Evolutionary conservation across 1,140 invertebrate genomes (phyloP).

Genomic region (Spodoptera frugiperda): DNA sequence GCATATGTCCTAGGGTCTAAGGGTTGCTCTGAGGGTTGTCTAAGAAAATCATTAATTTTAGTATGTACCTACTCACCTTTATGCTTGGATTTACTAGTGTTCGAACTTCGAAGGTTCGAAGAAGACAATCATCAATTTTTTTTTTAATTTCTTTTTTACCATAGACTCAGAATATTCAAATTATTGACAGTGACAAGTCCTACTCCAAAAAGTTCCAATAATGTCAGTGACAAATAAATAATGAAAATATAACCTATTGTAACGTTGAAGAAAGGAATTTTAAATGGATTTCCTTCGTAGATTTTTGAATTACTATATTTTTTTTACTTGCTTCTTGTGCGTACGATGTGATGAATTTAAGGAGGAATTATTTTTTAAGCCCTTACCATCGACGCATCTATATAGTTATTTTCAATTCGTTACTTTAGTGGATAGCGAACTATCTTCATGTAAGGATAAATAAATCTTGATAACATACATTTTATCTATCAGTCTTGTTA

Average conservation of each 20-base stretch:
- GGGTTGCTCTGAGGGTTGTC: too few species aligned
- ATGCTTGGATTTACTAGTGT: too few species aligned
- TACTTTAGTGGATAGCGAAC: constrained; percentile 89
- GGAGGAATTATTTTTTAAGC: constrained; percentile 94
- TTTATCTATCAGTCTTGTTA: neutral
- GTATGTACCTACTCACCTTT: too few species aligned
- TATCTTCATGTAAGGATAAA: constrained; percentile 71
- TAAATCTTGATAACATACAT: constrained; percentile 35
- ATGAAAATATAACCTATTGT: constrained; percentile 13
- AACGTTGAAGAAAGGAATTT: neutral
- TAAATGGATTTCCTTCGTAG: constrained; percentile 28
- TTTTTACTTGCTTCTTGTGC: constrained; percentile 44
- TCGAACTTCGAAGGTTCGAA: too few species aligned
- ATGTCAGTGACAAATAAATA: constrained; percentile 1
- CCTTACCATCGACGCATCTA: constrained; percentile 91
- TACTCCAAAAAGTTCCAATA: too few species aligned
- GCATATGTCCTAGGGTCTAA: too few species aligned
- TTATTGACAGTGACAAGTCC: too few species aligned
- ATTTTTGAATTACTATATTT: constrained; percentile 34
- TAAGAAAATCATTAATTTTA: too few species aligned
- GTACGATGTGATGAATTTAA: constrained; percentile 89
- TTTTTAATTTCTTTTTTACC: too few species aligned
- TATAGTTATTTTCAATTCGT: constrained; percentile 95
- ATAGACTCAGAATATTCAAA: too few species aligned
- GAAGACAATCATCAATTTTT: too few species aligned